Evolutionary conservation across 2,797 vertebrate genomes (phyloP).

Genomic region (Cichlasoma orientale): DNA sequence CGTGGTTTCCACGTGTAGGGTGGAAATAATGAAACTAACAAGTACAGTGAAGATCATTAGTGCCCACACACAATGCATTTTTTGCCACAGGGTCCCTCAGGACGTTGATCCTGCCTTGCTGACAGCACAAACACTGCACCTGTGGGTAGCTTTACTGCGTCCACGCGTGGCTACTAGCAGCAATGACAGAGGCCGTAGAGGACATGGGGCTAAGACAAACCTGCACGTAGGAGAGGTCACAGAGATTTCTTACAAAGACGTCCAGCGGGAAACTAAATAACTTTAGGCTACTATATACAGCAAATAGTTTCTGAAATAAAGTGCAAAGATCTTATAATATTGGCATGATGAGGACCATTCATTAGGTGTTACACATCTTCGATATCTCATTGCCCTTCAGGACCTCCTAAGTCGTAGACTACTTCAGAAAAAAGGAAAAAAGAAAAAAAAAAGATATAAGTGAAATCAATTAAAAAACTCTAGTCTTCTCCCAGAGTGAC

Average conservation of each 20-base stretch:
- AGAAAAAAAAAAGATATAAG: neutral
- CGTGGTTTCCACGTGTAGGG: neutral
- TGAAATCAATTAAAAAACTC: neutral
- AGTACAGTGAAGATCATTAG: neutral
- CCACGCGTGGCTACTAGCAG: conserved; percentile 5
- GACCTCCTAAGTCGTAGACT: neutral
- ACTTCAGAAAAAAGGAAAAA: neutral
- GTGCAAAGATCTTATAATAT: neutral
- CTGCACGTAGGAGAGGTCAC: neutral
- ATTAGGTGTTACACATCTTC: neutral
- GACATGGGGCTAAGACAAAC: neutral
- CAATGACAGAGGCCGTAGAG: conserved; percentile 27
- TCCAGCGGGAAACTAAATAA: neutral
- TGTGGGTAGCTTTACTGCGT: conserved; percentile 19
- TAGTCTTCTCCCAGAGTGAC: accelerated
- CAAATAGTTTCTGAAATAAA: neutral
- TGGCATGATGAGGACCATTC: neutral
- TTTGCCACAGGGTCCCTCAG: neutral
- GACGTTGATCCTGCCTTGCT: neutral
- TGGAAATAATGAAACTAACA: neutral
- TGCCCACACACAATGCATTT: neutral
- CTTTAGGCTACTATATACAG: neutral
- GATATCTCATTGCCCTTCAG: conserved; percentile 9
- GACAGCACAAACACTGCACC: neutral
- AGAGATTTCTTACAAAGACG: neutral